phyloP scores from a whole-genome alignment of 2,888 invertebrate genomes.

The Entomobrya multifasciata region DNA sequence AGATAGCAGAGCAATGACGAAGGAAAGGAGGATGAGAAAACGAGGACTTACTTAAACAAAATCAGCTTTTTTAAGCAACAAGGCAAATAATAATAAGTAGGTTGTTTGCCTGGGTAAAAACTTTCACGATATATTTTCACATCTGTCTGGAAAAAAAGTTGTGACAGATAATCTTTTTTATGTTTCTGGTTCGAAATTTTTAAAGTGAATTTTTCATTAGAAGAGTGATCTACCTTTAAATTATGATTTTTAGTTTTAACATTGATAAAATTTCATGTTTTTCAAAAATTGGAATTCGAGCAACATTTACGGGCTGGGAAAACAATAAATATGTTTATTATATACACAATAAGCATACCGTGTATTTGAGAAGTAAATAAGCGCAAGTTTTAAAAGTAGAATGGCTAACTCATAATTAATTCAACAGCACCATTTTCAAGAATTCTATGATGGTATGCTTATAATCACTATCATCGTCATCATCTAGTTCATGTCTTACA shows the following conservation, averaged over 20 bases:
- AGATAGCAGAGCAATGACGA: not conserved
- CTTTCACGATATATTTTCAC: conserved; percentile 50
- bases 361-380: not conserved
- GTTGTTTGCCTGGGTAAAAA: conserved; percentile 43
- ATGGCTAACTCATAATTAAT: conserved; percentile 35
- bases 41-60: conserved; percentile 34
- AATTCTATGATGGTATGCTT: conserved; percentile 36
- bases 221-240: no score
- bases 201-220: no score
- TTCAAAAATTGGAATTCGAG: no score
- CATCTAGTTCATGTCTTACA: conserved; percentile 29
- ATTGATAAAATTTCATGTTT: no score
- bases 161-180: conserved; percentile 14
- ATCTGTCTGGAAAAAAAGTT: conserved; percentile 23
- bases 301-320: no score
- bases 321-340: no score
- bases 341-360: not conserved
- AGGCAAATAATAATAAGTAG: conserved; percentile 41
- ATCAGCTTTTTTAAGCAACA: conserved; percentile 48
- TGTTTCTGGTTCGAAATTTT: not conserved
- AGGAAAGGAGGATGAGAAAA: not conserved
- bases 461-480: conserved; percentile 18
- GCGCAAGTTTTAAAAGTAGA: not conserved
- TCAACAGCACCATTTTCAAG: conserved; percentile 22
- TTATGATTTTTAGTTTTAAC: no score